Evolutionary conservation across 2,888 invertebrate genomes (phyloP), one percentile per base, ranked within the genome.

Genomic region (Eupithecia abbreviata): DNA sequence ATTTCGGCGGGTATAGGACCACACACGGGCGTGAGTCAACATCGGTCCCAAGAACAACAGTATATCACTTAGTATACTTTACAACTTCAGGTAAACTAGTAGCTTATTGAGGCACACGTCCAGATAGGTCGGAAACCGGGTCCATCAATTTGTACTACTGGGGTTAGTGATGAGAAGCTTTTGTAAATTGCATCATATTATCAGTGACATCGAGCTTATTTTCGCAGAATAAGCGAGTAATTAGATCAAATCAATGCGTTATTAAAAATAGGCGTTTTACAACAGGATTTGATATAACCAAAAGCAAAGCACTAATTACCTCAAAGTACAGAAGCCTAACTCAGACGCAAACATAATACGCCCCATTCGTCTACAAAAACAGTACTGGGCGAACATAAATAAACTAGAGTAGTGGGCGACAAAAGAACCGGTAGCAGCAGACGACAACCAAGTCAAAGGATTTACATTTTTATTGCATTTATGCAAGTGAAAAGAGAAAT

Each of bases 1-100:
- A 41, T 9, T 66, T 72, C 30, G 78, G 83, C 80, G 81, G 84
- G 83, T 83, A 86, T 86, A 84, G 91, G 94, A 95, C 94, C 94
- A 95, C 94, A 95, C 94, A 94, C 94, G 92, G 89, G 86, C 88
- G 88, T 87, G 86, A 91, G 92, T 92, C 92, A 93, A 91, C 90
- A 91, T 89, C 84, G 91, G 89, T 87, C 91, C 91, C 88, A 92
- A 92, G 91, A 93, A 95, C 92, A 94, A 94, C 94, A 94, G 88
- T 89, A 90, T 90, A 90, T 89, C 93, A 93, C 91, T 94, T 93
- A 93, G 92, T 93, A 91, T 91, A 93, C 90, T 94, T 93, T 88
- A 88, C 93, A 81, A 81, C 76, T 76, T 78, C 80, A 93, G 92
- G 93, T 93, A 92, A 90, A 93, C 92, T 91, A 91, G 93, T 91